Evolutionary conservation across 2,797 vertebrate species (phyloP), one percentile per base, ranked within the genome.

Genomic region (Anguilla obscura): DNA sequence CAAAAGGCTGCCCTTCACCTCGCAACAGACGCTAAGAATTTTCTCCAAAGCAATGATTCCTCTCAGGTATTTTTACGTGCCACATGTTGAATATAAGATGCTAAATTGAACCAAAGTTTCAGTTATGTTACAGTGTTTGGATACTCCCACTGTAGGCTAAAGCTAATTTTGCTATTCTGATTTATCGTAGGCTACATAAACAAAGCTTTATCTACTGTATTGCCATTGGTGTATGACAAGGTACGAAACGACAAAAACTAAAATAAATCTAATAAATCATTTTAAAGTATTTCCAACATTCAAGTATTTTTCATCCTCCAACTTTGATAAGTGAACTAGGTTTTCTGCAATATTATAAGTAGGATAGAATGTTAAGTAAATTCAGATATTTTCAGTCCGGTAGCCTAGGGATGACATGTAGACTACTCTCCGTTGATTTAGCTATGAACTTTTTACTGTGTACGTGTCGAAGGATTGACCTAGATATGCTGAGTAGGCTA

Each of bases 61-160:
- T 91, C 86, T 90, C 56, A 89, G 90, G 86, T 52, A 89, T 71
- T 71, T 54, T 86, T 89, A 86, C 90, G 88, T 2, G 52, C 69
- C 88, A n/a, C 56, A 45, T 58, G 85, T 45, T 89, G 14, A 89
- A 87, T 1, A 0, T 56, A 89, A 80, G 2, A 88, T 63, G 86
- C 74, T 63, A 21, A 21, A 52, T 9, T 74, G 69, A 74, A 74
- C 2, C n/a, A 24, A 33, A 1, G 27, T 33, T 74, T 71, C n/a
- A 40, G 76, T 54, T 82, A 33, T 66, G 60, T 48, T 10, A 9
- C 56, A 30, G 52, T 87, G 66, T 45, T 83, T 50, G 66, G 48
- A 63, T 48, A 40, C 69, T 36, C 87, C 63, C 48, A 36, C 45
- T 84, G 58, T 63, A 45, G 40, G 40, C 40, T 45, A 88, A 88